A percentile compares a stretch with the other conserved stretches of the same genome.
Conservation (phyloP, 2,797 vertebrate species). For the Hylomyscus alleni region DNA sequence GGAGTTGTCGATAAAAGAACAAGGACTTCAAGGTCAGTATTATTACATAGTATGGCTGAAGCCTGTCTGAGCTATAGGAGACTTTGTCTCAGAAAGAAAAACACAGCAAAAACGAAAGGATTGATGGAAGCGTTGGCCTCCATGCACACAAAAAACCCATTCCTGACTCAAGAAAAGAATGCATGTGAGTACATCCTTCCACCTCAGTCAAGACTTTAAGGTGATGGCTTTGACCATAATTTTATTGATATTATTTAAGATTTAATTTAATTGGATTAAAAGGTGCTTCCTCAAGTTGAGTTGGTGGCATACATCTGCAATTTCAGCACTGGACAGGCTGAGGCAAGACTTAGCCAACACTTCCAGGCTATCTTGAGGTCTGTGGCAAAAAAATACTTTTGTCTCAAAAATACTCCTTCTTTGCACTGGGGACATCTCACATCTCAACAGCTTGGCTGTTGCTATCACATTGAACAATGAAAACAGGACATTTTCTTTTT, state of each 20-base stretch:
- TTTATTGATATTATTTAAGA: constrained; percentile 6
- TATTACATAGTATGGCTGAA: not conserved
- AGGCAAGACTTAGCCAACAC: not conserved
- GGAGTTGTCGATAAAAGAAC: not conserved
- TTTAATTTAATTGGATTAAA: constrained; percentile 30
- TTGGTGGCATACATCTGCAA: not conserved
- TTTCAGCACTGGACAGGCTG: not conserved
- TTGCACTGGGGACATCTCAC: not conserved
- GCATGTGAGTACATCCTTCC: not conserved
- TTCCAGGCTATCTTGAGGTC: not conserved
- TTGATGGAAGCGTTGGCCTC: not conserved
- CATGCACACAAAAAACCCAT: not conserved
- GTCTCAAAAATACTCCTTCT: not conserved
- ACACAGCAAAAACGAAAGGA: no score
- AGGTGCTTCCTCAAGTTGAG: not conserved
- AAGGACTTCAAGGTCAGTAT: not conserved
- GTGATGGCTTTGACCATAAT: not conserved
- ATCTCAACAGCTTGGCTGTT: not conserved
- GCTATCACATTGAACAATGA: not conserved
- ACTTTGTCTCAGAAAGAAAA: not conserved
- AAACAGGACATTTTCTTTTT: not conserved
- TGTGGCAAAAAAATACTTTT: not conserved
- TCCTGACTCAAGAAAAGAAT: constrained; percentile 54
- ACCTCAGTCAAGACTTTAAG: constrained; percentile 43
- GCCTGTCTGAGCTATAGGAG: not conserved